A percentile compares a stretch with the other conserved stretches of the same genome.
Evolutionary conservation across 1,140 invertebrate species (phyloP).

Genomic region (Steinernema feltiae): DNA sequence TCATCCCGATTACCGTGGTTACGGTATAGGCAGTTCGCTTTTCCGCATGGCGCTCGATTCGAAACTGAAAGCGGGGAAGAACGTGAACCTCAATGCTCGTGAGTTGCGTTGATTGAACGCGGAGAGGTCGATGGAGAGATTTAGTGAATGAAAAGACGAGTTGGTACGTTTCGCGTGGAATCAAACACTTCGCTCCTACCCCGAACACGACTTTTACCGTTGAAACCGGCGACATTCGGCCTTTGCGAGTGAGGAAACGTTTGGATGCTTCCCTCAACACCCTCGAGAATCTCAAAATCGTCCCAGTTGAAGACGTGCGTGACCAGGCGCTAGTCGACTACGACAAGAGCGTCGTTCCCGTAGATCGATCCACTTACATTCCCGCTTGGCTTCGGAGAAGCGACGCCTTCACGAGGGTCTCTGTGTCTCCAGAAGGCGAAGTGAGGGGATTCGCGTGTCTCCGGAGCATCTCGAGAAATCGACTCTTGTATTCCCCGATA

Average conservation of each 20-base stretch:
- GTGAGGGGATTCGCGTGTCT: background rate
- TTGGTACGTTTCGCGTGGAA: background rate
- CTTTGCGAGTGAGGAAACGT: background rate
- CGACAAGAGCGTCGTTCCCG: background rate
- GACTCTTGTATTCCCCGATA: background rate
- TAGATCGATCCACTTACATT: background rate
- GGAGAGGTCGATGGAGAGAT: no score
- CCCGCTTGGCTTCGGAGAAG: background rate
- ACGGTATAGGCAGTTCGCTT: background rate
- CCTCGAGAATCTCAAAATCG: background rate
- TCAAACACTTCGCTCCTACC: background rate
- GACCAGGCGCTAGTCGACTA: background rate
- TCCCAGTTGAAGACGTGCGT: background rate
- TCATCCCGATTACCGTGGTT: background rate
- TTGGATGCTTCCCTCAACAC: no score
- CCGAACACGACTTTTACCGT: background rate
- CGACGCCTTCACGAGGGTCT: background rate
- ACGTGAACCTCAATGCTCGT: background rate
- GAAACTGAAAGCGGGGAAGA: background rate
- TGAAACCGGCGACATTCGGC: background rate
- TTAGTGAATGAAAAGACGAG: no score
- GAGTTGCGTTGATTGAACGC: no score
- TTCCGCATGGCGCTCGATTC: background rate
- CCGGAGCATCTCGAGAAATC: background rate
- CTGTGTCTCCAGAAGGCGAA: background rate